Evolutionary conservation across 2,113 vertebrate species (phyloP).

Genomic region (Clarias batrachus): DNA sequence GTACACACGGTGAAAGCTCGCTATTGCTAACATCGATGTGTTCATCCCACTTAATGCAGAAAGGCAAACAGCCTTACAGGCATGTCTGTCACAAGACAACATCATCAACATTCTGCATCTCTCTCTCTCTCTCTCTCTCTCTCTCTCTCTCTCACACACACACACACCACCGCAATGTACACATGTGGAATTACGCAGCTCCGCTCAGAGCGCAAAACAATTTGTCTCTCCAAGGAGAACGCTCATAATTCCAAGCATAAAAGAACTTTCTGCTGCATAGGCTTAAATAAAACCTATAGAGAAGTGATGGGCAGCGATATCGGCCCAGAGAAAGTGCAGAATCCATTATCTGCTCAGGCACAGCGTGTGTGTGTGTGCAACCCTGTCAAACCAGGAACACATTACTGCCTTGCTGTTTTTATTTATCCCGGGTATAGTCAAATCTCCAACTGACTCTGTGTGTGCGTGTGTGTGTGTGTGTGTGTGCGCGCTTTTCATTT

Average conservation of each 20-base stretch:
- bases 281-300: constrained; percentile 23
- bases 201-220: not conserved
- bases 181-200: not conserved
- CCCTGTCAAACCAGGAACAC: not conserved
- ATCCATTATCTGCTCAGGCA: constrained; percentile 32
- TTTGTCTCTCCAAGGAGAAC: not conserved
- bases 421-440: not conserved
- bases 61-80: constrained; percentile 38
- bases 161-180: not conserved
- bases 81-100: not conserved
- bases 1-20: not conserved
- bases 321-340: constrained; percentile 1
- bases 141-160: constrained; percentile 7
- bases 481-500: not conserved
- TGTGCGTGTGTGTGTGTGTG: not conserved
- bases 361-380: constrained; percentile 27
- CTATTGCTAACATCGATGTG: not conserved
- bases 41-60: constrained; percentile 32
- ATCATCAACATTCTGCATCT: not conserved
- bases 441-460: not conserved
- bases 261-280: constrained; percentile 3
- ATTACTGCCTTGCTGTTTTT: constrained; percentile 1
- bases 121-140: not conserved
- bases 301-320: constrained; percentile 22
- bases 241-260: constrained; percentile 1